Evolutionary conservation across 1,140 invertebrate species (phyloP).

Genomic region (Ridgeia piscesae): DNA sequence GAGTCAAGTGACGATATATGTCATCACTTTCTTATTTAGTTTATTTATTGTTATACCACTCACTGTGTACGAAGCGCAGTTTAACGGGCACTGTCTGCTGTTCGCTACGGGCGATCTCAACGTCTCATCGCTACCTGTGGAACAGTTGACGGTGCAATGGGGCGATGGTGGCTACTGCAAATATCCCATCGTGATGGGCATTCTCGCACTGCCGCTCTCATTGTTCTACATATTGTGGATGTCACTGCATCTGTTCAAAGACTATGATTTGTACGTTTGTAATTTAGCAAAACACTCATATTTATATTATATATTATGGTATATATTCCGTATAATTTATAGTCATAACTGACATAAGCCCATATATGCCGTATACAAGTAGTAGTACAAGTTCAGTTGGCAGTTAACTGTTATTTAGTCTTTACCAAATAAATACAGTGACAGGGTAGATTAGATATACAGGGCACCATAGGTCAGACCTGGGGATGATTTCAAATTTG

Average conservation of each 20-base stretch:
- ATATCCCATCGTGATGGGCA: neutral
- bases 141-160: neutral
- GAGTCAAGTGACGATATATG: neutral
- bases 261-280: neutral
- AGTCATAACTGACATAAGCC: too few relatives aligned
- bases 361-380: too few relatives aligned
- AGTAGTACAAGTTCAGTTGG: too few relatives aligned
- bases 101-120: neutral
- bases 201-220: neutral
- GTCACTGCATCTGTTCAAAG: neutral
- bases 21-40: neutral
- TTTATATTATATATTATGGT: too few relatives aligned
- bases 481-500: too few relatives aligned
- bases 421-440: too few relatives aligned
- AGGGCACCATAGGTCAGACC: too few relatives aligned
- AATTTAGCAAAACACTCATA: too few relatives aligned
- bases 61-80: neutral
- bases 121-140: too few relatives aligned
- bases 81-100: constrained; percentile 3
- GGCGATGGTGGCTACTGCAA: constrained; percentile 3
- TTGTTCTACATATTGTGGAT: constrained; percentile 1
- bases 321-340: too few relatives aligned
- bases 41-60: neutral
- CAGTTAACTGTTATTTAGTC: too few relatives aligned
- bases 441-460: too few relatives aligned